These are phyloP conservation scores for Pteropus alecto DNA, from an alignment of 2,113 vertebrate genomes.

Conservation along the genomic window DNA sequence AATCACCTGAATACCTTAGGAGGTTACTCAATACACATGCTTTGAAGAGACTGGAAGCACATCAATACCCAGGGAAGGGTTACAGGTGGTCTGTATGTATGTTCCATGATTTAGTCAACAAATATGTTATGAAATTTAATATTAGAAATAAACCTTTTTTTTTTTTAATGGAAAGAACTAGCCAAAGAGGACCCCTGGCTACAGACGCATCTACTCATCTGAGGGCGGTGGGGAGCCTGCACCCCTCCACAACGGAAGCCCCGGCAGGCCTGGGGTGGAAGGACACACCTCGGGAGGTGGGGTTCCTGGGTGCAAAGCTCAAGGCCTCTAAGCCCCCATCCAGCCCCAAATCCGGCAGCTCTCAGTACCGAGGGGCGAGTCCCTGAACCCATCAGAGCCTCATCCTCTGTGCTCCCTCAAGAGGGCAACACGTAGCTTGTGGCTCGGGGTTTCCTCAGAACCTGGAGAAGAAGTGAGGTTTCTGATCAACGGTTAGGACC, in stretches of 20 bases:
- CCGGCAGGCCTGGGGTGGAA: background rate
- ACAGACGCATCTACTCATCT: background rate
- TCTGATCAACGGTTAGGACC: background rate
- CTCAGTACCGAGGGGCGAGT: background rate
- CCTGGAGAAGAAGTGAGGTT: background rate
- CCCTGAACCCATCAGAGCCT: background rate
- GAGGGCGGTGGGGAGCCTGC: background rate
- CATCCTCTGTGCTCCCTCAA: accelerated
- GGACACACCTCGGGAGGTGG: background rate
- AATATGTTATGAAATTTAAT: background rate
- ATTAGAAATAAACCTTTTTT: background rate
- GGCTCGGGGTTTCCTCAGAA: background rate
- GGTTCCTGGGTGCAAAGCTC: background rate
- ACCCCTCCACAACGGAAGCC: background rate
- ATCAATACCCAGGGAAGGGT: background rate
- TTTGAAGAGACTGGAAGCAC: background rate
- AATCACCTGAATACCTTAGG: background rate
- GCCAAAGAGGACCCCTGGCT: background rate
- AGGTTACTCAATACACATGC: background rate
- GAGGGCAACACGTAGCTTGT: background rate
- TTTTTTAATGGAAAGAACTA: background rate
- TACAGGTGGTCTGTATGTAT: background rate
- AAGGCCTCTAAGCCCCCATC: background rate
- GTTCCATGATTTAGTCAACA: background rate
- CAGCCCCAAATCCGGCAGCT: background rate